Evolutionary conservation across 2,113 vertebrate species (phyloP).

Genomic region (Corythornis vintsioides): DNA sequence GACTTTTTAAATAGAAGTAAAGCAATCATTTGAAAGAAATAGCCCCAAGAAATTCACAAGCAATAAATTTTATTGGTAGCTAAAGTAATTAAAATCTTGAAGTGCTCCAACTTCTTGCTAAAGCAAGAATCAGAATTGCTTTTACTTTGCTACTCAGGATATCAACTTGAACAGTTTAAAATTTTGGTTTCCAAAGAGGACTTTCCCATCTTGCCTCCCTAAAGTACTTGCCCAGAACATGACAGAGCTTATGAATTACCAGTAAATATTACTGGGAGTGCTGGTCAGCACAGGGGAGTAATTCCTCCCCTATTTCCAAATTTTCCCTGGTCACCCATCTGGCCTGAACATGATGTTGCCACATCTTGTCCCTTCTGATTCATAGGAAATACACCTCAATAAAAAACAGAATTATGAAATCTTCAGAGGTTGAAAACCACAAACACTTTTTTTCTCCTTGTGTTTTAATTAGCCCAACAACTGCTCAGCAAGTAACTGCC

Average conservation of each 20-base stretch:
- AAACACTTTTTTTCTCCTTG: too few relatives aligned
- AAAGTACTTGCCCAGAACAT: neutral
- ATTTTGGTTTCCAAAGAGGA: neutral
- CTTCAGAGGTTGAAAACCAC: neutral
- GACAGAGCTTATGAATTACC: neutral
- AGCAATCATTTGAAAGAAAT: conserved; percentile 23
- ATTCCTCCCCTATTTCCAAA: neutral
- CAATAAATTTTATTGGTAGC: conserved; percentile 25
- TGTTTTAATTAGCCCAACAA: neutral
- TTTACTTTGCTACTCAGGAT: neutral
- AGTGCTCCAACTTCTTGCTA: conserved; percentile 8
- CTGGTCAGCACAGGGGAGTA: neutral
- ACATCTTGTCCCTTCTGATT: neutral
- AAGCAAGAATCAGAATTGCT: neutral
- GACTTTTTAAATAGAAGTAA: conserved; percentile 44
- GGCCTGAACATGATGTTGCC: neutral
- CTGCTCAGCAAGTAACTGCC: neutral
- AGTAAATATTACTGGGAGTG: neutral
- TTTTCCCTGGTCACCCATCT: rapidly evolving
- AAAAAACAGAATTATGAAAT: neutral
- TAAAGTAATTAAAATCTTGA: conserved; percentile 23
- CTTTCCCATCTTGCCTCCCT: neutral
- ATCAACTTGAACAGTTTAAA: neutral
- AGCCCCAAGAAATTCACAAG: conserved; percentile 21
- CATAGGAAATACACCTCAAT: neutral